These are phyloP conservation scores for Dryas iulia DNA, from an alignment of 1,140 invertebrate genomes.

Conservation along the genomic window DNA sequence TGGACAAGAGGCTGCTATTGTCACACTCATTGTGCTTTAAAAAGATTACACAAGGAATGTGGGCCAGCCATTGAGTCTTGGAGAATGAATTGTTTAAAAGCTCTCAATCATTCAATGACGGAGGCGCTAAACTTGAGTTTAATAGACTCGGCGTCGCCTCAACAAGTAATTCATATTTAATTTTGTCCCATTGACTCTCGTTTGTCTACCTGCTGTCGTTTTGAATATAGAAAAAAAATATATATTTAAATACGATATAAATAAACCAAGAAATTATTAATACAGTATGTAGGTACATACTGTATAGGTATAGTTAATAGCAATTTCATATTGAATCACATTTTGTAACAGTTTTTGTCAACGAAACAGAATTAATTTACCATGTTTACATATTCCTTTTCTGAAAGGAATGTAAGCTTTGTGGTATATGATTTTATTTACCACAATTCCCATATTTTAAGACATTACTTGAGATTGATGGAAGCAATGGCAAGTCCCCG, in stretches of 20 bases:
- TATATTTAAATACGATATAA: not conserved
- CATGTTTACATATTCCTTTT: no score
- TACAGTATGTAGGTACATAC: no score
- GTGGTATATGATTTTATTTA: no score
- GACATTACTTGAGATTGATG: no score
- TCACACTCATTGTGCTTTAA: slow-evolving; percentile 63
- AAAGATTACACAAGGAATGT: slow-evolving; percentile 75
- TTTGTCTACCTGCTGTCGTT: slow-evolving; percentile 51
- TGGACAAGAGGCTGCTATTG: slow-evolving; percentile 57
- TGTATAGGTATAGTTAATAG: no score
- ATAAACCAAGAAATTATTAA: no score
- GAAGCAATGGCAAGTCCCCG: no score
- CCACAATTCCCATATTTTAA: no score
- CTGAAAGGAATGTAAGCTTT: no score
- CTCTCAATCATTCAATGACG: slow-evolving; percentile 76
- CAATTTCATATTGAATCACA: no score
- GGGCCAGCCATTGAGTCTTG: slow-evolving; percentile 67
- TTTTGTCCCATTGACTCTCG: slow-evolving; percentile 63
- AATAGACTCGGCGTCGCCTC: slow-evolving; percentile 75
- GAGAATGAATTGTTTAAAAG: slow-evolving; percentile 73
- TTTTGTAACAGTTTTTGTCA: no score
- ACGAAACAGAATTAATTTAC: no score
- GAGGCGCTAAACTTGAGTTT: slow-evolving; percentile 75
- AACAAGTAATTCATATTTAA: slow-evolving; percentile 65
- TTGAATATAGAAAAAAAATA: slow-evolving; percentile 26